Conservation (phyloP, 2,888 invertebrate genomes). For the Drosophila algonquin region DNA sequence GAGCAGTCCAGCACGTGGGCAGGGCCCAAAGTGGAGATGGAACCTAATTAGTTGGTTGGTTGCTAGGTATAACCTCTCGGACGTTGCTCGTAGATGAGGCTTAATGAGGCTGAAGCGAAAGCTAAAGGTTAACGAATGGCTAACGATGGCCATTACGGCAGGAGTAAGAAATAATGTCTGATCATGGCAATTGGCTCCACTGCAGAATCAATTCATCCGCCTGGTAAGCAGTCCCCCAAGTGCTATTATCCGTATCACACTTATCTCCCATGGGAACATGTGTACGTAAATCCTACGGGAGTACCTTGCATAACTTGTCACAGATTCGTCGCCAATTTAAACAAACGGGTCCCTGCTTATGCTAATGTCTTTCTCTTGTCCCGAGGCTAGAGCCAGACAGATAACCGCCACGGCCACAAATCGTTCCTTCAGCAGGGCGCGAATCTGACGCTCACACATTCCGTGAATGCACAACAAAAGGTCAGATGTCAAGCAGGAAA, state of each 20-base stretch:
- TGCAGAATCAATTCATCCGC: background rate
- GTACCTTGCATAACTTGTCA: conserved; percentile 51
- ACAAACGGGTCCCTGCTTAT: conserved; percentile 47
- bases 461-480: conserved; percentile 57
- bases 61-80: conserved; percentile 34
- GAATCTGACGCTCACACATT: conserved; percentile 41
- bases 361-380: conserved; percentile 55
- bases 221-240: background rate
- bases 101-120: conserved; percentile 58
- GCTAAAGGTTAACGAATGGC: conserved; percentile 64
- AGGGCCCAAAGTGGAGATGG: conserved; percentile 29
- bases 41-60: conserved; percentile 62
- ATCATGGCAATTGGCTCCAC: background rate
- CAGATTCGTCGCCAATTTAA: conserved; percentile 47
- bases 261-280: conserved; percentile 17
- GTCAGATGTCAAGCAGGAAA: conserved; percentile 62
- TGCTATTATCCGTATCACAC: conserved; percentile 14
- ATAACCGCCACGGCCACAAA: conserved; percentile 33
- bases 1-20: conserved; percentile 50
- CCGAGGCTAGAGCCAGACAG: conserved; percentile 41
- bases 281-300: conserved; percentile 25
- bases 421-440: conserved; percentile 41
- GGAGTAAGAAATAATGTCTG: background rate
- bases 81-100: conserved; percentile 48
- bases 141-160: conserved; percentile 53